phyloP scores from a whole-genome alignment of 2,797 vertebrate species.

The Tympanoctomys barrerae region DNA sequence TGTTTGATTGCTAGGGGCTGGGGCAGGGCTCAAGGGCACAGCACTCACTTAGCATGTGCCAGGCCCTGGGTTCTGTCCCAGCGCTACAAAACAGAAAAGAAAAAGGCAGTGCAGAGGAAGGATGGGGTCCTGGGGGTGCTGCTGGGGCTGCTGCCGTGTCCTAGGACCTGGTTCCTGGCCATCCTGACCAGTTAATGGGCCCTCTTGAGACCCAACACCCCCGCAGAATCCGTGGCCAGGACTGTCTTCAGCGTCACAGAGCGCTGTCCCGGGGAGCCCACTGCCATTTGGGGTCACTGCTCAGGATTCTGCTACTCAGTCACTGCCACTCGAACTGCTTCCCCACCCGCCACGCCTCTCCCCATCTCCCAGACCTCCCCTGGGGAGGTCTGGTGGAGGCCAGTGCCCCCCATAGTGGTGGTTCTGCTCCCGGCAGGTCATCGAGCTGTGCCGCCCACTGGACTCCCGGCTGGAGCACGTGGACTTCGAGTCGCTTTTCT shows the following conservation, averaged over 20 bases:
- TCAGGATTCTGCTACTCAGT: not conserved
- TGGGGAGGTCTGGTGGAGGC: not conserved
- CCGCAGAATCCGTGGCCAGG: not conserved
- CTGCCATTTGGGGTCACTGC: not conserved
- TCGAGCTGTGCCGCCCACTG: slow-evolving; percentile 95
- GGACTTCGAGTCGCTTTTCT: slow-evolving; percentile 97
- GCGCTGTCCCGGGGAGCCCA: not conserved
- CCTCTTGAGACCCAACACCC: not conserved
- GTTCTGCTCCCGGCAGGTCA: slow-evolving; percentile 89
- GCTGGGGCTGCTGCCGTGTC: not conserved
- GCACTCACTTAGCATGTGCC: not conserved
- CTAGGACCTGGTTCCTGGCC: not conserved
- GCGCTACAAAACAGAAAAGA: not conserved
- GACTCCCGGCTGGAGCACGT: slow-evolving; percentile 98
- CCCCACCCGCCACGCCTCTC: not conserved
- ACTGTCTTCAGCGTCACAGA: not conserved
- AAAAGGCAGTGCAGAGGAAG: not conserved
- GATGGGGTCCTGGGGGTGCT: not conserved
- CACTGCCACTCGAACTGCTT: not conserved
- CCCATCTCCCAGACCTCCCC: not conserved
- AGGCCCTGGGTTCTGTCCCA: not conserved
- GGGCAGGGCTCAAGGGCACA: not conserved
- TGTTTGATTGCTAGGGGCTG: not conserved
- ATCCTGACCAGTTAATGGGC: not conserved
- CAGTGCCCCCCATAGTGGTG: not conserved